Evolutionary conservation across 2,888 invertebrate genomes (phyloP).

Genomic region (Chrysodeixis includens): DNA sequence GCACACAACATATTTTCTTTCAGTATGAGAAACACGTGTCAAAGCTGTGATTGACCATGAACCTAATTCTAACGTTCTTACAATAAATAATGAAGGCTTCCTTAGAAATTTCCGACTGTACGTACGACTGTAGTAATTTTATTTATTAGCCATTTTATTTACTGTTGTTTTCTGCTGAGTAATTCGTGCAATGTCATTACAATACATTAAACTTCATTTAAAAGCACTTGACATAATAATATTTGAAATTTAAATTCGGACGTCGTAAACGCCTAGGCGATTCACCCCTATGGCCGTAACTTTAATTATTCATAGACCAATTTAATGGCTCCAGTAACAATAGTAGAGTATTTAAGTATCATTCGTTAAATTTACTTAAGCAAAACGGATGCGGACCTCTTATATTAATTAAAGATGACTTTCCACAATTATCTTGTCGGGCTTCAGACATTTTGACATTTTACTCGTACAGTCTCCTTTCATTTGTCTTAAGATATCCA

Average conservation of each 20-base stretch:
- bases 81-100: background rate
- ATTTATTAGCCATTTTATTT: too few relatives aligned
- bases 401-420: background rate
- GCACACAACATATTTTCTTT: background rate
- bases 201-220: slow-evolving; percentile 28
- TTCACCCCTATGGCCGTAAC: slow-evolving; percentile 31
- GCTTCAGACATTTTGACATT: background rate
- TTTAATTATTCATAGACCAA: slow-evolving; percentile 38
- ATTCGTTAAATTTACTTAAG: background rate
- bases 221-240: slow-evolving; percentile 31
- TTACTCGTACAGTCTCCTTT: background rate
- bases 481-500: too few relatives aligned
- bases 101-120: background rate
- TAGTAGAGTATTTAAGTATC: background rate
- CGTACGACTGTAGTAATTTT: too few relatives aligned
- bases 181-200: slow-evolving; percentile 31
- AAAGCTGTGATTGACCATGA: background rate
- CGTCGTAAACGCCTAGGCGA: slow-evolving; percentile 42
- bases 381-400: background rate
- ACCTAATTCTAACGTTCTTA: background rate
- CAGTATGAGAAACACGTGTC: slow-evolving; percentile 1
- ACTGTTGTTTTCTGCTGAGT: background rate
- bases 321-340: slow-evolving; percentile 21
- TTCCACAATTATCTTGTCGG: background rate
- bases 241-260: slow-evolving; percentile 63